Evolutionary conservation across 1,140 invertebrate species (phyloP).

Genomic region (Drosophila grimshawi): DNA sequence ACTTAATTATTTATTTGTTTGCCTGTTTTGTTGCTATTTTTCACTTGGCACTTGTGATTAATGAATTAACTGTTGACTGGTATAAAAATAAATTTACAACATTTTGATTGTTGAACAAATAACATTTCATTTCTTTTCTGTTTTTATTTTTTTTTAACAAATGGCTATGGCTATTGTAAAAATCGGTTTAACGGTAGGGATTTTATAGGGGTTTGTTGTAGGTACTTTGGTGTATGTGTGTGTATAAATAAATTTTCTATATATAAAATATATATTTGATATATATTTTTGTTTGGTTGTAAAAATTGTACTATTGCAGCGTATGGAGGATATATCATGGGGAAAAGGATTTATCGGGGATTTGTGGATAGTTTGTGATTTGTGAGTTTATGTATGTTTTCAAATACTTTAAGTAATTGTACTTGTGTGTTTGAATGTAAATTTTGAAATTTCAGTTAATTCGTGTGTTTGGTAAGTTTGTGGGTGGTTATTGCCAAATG

Average conservation of each 20-base stretch:
- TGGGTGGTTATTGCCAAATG: constrained; percentile 29
- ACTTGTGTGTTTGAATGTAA: constrained; percentile 52
- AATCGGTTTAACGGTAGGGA: constrained; percentile 54
- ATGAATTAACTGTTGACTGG: constrained; percentile 66
- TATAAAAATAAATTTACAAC: constrained; percentile 58
- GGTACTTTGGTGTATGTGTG: constrained; percentile 73
- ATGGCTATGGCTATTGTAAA: constrained; percentile 83
- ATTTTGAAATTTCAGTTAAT: constrained; percentile 71
- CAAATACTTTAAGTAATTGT: constrained; percentile 81
- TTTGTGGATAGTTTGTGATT: constrained; percentile 14
- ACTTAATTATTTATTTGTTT: constrained; percentile 49
- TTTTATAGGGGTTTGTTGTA: constrained; percentile 68
- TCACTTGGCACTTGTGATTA: constrained; percentile 74
- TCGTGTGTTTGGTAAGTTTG: constrained; percentile 44
- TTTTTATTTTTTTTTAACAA: constrained; percentile 60
- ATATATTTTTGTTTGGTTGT: constrained; percentile 79
- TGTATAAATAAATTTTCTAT: constrained; percentile 79
- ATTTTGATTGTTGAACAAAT: constrained; percentile 73
- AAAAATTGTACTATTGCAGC: constrained; percentile 85
- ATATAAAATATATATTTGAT: constrained; percentile 80
- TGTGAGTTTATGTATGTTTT: constrained; percentile 50
- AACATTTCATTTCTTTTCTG: constrained; percentile 37
- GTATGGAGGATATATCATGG: constrained; percentile 79
- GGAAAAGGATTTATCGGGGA: constrained; percentile 31
- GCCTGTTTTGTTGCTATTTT: constrained; percentile 58